These are phyloP conservation scores for Falco novaeseelandiae DNA, from an alignment of 2,797 vertebrate species.

Conservation along the genomic window DNA sequence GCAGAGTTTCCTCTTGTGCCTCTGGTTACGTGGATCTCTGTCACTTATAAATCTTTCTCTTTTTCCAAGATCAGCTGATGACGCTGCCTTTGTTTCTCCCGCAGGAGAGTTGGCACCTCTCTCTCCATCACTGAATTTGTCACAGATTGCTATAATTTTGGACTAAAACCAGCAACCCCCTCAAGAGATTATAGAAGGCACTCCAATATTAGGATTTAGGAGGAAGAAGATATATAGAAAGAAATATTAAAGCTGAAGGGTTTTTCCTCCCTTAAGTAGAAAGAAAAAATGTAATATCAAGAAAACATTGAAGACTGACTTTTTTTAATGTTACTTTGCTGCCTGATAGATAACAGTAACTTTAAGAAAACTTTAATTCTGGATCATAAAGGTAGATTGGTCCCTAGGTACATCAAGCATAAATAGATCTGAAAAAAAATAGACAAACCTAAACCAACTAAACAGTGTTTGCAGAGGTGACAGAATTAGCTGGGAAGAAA, in stretches of 20 bases:
- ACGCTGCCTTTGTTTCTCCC: background rate
- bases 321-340: background rate
- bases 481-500: background rate
- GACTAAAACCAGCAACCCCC: background rate
- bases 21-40: background rate
- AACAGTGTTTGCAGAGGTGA: background rate
- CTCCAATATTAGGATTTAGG: background rate
- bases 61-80: background rate
- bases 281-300: background rate
- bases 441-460: background rate
- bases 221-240: background rate
- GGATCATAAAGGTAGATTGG: background rate
- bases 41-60: background rate
- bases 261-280: background rate
- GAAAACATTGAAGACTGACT: background rate
- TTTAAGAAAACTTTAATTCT: background rate
- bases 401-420: background rate
- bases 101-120: background rate
- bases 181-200: background rate
- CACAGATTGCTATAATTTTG: background rate
- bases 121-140: background rate
- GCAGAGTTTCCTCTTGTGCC: background rate
- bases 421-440: background rate
- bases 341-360: background rate
- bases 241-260: background rate